Base-by-base conservation (phyloP, 2,888 invertebrate genomes). In the Heliconius sara region DNA sequence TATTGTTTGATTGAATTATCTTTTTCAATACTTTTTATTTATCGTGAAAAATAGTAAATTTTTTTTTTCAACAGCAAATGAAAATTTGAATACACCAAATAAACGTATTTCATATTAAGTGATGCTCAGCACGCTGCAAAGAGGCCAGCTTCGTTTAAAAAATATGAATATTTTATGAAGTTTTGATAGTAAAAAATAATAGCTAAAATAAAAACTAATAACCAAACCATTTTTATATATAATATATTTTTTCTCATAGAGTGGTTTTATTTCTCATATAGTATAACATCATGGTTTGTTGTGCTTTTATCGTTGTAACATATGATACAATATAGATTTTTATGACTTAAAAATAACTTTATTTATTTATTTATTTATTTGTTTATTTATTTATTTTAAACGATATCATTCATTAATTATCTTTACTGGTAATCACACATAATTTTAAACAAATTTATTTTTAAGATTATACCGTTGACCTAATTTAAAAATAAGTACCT, bases 111-210 rank as follows among this genome's bases (percentile, higher is more conserved):
- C 22, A n/a, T 12, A 1, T 9, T n/a, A n/a, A 4, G 30, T 30
- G 4, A 39, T 25, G 16, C 5, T 65, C 4, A 25, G 16, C 25
- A 67, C 3, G 7, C 6, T 3, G 66, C 30, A 66, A 9, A 34
- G 22, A 22, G 22, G 68, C 68, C 68, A 39, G 68, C 22, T 39
- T 68, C 39, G 39, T 68, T 68, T 68, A 12, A 39, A 39, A 68
- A 39, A 68, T 39, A 68, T 68, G n/a, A 68, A 68, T 68, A 68
- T 22, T 68, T 68, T n/a, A 68, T 39, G 68, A n/a, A 3, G 9
- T 67, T 68, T 39, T n/a, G 39, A 22, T 39, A 39, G 39, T 39
- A 68, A 39, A 68, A 68, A 22, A 34, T n/a, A 39, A 67, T 63
- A 57, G 22, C 57, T 22, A 57, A 57, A 57, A 9, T 57, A 57